phyloP scores from a whole-genome alignment of 2,113 vertebrate species.

The Oceanites oceanicus region DNA sequence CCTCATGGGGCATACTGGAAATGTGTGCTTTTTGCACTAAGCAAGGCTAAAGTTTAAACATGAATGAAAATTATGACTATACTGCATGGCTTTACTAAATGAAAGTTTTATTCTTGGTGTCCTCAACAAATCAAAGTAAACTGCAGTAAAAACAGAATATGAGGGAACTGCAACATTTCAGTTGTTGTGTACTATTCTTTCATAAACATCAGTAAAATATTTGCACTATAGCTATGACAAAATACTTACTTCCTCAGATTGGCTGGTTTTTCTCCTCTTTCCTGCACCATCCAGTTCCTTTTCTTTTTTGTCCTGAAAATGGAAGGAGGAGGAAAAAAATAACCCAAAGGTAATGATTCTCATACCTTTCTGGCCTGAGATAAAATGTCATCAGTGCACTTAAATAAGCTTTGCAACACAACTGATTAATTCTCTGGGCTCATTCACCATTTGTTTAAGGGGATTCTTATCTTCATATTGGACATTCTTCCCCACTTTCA shows the following conservation, averaged over 20 bases:
- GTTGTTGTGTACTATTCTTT: not conserved
- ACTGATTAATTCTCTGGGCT: not conserved
- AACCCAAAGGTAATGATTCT: not conserved
- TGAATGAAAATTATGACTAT: not conserved
- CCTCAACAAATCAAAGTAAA: not conserved
- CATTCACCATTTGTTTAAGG: not conserved
- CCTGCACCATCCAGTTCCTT: constrained; percentile 89
- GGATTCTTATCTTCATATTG: not conserved
- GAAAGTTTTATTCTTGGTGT: not conserved
- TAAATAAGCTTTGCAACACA: not conserved
- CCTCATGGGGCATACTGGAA: not conserved
- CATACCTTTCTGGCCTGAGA: not conserved
- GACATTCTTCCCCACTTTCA: not conserved
- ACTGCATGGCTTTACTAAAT: not conserved
- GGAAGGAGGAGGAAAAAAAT: not conserved
- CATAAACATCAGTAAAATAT: not conserved
- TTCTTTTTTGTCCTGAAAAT: constrained; percentile 92
- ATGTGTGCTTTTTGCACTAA: not conserved
- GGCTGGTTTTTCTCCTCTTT: constrained; percentile 94
- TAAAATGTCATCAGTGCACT: not conserved
- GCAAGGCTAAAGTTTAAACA: not conserved
- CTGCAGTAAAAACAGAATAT: not conserved
- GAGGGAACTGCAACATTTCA: not conserved
- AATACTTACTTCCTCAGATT: constrained; percentile 91
- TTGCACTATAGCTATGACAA: not conserved